A percentile compares a stretch with the other conserved stretches of the same genome.
Evolutionary conservation across 2,113 vertebrate genomes (phyloP).

Genomic region (Labrus mixtus): DNA sequence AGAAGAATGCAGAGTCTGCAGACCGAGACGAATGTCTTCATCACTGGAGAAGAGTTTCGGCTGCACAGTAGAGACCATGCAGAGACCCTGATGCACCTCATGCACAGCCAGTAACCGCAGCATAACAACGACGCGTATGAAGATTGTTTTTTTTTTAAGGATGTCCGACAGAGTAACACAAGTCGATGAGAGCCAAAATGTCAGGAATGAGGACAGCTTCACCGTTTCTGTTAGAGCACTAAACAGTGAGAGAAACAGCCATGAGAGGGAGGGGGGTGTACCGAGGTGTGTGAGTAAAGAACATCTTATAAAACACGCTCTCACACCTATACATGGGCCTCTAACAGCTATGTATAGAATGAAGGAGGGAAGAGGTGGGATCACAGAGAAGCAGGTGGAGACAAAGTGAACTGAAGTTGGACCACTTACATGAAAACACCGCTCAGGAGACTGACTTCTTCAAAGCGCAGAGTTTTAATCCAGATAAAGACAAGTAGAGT

Average conservation of each 20-base stretch:
- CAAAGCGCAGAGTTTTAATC: constrained; percentile 82
- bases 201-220: constrained; percentile 2
- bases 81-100: constrained; percentile 20
- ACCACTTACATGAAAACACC: constrained; percentile 79
- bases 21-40: not conserved
- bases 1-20: too few species aligned
- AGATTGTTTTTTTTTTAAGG: constrained; percentile 1
- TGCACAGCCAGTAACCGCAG: constrained; percentile 3
- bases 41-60: not conserved
- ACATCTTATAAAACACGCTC: constrained; percentile 37
- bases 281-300: constrained; percentile 18
- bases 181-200: constrained; percentile 28
- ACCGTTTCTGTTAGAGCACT: constrained; percentile 23
- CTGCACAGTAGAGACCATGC: constrained; percentile 16
- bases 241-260: constrained; percentile 43
- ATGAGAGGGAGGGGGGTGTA: constrained; percentile 20
- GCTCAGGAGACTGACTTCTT: constrained; percentile 77
- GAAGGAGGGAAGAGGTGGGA: constrained; percentile 42
- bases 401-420: constrained; percentile 61
- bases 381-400: constrained; percentile 66
- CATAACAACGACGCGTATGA: constrained; percentile 24
- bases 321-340: constrained; percentile 61
- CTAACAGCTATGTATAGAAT: constrained; percentile 55
- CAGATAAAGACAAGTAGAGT: constrained; percentile 79
- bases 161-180: constrained; percentile 11